Base-by-base conservation (phyloP, 92 coral and sea anemone genomes). In the Palythoa caribaeorum region DNA sequence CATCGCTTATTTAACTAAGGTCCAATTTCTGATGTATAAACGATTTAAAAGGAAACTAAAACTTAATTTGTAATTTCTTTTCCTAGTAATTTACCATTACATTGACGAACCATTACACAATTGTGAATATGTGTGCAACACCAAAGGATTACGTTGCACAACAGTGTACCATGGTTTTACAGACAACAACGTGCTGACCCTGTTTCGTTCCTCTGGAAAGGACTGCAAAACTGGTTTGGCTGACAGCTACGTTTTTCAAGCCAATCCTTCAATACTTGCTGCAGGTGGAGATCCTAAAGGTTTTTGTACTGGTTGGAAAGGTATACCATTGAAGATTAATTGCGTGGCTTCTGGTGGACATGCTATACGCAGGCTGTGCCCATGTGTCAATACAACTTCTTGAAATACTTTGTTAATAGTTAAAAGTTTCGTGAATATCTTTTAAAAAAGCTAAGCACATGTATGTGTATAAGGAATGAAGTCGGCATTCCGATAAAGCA, bases 81-180 rank as follows among this genome's bases (percentile, higher is more conserved):
- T 73, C n/a, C n/a, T 14, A 73, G 78, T 73, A n/a, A 17, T 39
- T 12, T 76, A 76, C 38, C 6, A 44, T 20, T 52, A 16, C 15
- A 7, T 19, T 38, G 15, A 76, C 9, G 6, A 35, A 47, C 38
- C 80, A 4, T 12, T 6, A 2, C 59, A 47, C 21, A 3, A 14
- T n/a, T 77, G 83, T 54, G 65, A 48, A 1, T 1, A 11, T 48
- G 65, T 77, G 5, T 77, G 83, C 38, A 9, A 48, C 47, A 36
- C 65, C 1, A 53, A 53, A 50, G 83, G 65, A 5, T 4, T 36
- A 17, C n/a, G 1, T 6, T 77, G 83, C 54, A 77, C 83, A 51
- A 38, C 12, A 16, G 83, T 35, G 1, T 52, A 77, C 20, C 83
- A 77, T 20, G 83, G 83, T 14, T 77, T 77, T 37, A 77, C 83